Conservation (phyloP, 2,888 invertebrate genomes). For the Physocephala rufipes region DNA sequence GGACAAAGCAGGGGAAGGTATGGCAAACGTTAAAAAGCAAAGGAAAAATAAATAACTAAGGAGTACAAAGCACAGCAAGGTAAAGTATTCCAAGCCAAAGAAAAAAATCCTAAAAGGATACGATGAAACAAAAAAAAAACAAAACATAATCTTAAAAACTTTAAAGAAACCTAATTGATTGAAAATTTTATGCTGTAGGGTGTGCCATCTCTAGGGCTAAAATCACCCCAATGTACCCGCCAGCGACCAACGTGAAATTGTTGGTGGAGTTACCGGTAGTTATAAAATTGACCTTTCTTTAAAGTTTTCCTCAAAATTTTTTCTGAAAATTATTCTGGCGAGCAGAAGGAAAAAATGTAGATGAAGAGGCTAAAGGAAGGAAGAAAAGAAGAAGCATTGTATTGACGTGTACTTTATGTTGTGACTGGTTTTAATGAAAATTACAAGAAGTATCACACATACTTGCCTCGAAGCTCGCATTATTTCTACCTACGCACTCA, state of each 20-base stretch:
- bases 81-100: too few relatives aligned
- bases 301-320: too few relatives aligned
- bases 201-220: slow-evolving; percentile 41
- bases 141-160: slow-evolving; percentile 49
- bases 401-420: slow-evolving; percentile 50
- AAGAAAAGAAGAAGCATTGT: too few relatives aligned
- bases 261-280: too few relatives aligned
- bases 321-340: slow-evolving; percentile 38
- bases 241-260: too few relatives aligned
- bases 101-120: too few relatives aligned
- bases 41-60: neutral
- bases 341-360: too few relatives aligned
- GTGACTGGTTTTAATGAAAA: slow-evolving; percentile 44
- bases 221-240: too few relatives aligned
- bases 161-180: slow-evolving; percentile 64
- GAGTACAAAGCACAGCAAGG: slow-evolving; percentile 17
- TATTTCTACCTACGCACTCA: too few relatives aligned
- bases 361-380: too few relatives aligned
- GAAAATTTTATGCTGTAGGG: slow-evolving; percentile 59
- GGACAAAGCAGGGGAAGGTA: neutral
- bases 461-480: too few relatives aligned
- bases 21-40: slow-evolving; percentile 9
- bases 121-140: neutral
- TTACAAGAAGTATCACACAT: too few relatives aligned
- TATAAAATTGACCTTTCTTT: slow-evolving; percentile 47